Base-by-base conservation (phyloP, 2,113 vertebrate genomes). In the Indri indri region DNA sequence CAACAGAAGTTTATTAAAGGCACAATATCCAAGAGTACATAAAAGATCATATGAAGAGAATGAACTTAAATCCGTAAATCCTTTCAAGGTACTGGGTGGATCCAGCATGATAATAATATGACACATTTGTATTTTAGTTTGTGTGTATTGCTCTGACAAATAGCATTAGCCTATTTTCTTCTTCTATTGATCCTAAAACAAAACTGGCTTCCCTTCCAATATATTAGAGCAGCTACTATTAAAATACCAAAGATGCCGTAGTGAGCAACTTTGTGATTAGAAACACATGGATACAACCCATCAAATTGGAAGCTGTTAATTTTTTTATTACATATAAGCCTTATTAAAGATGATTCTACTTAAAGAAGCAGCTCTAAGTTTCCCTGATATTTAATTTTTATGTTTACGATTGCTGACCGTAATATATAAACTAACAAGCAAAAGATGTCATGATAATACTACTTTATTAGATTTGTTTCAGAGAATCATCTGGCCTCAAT, bases 1-100 rank as follows among this genome's bases (percentile, higher is more conserved):
- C 40, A 54, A 81, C 59, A 59, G 37, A 86, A 90, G 32, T 90
- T 82, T 80, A 89, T 94, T 94, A 77, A 88, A 94, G 85, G 65
- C 63, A 85, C 65, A 74, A 85, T 80, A 81, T 63, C 25, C 59
- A 86, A 74, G 42, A 63, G 32, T 77, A 74, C 80, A 50, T 20
- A 74, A 94, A 57, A 91, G 30, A 42, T 89, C 79, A 81, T n/a
- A 61, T 61, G 68, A 91, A 73, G 17, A 73, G 13, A 91, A 89
- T 16, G 23, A 66, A 40, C 23, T 84, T 92, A 86, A 66, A 80
- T 81, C 40, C 80, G 45, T 85, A 81, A 90, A 81, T 76, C 40
- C 16, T 93, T 81, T 90, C 6, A 80, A 59, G 37, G 34, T 11
- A 30, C 34, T 66, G 27, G 71, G 25, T 32, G 8, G 70, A 50